These are phyloP conservation scores for Drosophila birchii DNA, from an alignment of 2,888 invertebrate species.

Conservation along the genomic window DNA sequence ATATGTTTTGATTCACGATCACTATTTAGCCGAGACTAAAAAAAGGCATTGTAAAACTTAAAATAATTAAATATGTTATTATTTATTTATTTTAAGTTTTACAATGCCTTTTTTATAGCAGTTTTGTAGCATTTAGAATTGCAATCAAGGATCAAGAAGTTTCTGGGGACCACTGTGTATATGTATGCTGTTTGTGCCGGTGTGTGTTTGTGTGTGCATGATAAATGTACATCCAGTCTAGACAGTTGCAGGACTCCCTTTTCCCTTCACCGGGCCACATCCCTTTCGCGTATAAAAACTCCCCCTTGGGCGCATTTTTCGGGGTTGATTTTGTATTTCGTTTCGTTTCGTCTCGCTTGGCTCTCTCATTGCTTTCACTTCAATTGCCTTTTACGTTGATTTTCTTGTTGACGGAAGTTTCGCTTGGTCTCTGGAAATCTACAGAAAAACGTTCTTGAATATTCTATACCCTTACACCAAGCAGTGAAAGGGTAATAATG, in stretches of 20 bases:
- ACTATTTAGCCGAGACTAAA: neutral
- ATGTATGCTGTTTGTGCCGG: conserved; percentile 2
- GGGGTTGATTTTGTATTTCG: conserved; percentile 66
- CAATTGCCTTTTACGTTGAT: conserved; percentile 47
- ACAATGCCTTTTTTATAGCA: too few relatives aligned
- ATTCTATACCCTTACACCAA: conserved; percentile 1
- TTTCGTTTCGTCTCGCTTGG: conserved; percentile 51
- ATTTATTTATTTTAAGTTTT: too few relatives aligned
- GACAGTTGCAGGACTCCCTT: conserved; percentile 65
- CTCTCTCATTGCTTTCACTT: conserved; percentile 64
- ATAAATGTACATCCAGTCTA: conserved; percentile 67
- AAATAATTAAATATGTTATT: neutral
- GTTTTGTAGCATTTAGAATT: neutral
- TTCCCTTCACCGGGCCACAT: neutral
- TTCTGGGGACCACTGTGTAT: conserved; percentile 9
- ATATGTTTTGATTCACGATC: too few relatives aligned
- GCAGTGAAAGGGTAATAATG: neutral
- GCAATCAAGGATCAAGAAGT: conserved; percentile 4
- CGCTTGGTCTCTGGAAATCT: conserved; percentile 42
- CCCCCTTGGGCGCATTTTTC: conserved; percentile 49
- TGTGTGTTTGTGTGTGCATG: conserved; percentile 38
- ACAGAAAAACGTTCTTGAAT: conserved; percentile 28
- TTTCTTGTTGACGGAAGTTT: conserved; percentile 74
- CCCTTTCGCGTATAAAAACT: conserved; percentile 19
- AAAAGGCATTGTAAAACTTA: neutral